Percentiles rank a stretch among this genome's conserved stretches.
These are phyloP conservation scores for Onychomys torridus DNA, from an alignment of 2,797 vertebrate genomes.

Conservation along the genomic window DNA sequence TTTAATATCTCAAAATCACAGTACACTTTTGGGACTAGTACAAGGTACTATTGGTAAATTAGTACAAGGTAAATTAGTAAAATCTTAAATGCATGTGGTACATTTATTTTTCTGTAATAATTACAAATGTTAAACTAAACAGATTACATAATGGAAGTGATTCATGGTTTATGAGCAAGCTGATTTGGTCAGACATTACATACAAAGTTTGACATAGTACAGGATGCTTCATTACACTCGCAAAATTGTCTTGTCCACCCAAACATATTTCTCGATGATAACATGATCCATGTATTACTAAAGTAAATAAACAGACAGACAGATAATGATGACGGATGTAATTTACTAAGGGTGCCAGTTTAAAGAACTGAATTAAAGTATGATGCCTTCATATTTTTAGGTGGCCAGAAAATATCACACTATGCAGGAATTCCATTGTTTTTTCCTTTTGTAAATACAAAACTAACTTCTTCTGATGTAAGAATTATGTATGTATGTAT, in stretches of 20 bases:
- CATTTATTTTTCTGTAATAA: not conserved
- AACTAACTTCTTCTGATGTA: not conserved
- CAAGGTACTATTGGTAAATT: conserved; percentile 16
- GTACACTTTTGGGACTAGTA: not conserved
- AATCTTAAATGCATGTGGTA: not conserved
- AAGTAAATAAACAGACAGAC: not conserved
- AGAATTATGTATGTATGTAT: not conserved
- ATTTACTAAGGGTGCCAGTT: not conserved
- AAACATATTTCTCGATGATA: not conserved
- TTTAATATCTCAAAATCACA: conserved; percentile 2
- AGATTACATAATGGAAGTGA: not conserved
- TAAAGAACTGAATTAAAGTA: not conserved
- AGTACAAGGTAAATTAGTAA: not conserved
- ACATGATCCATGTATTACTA: not conserved
- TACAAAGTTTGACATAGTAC: not conserved
- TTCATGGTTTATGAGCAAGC: not conserved
- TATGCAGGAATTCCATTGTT: not conserved
- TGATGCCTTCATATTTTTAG: not conserved
- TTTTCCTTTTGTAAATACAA: not conserved
- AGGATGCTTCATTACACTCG: not conserved
- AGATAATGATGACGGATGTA: not conserved
- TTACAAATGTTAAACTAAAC: not conserved
- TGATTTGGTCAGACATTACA: not conserved
- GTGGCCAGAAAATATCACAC: not conserved
- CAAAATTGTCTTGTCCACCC: not conserved